Conservation (phyloP, 2,113 vertebrate genomes). For the Camarhynchus parvulus region DNA sequence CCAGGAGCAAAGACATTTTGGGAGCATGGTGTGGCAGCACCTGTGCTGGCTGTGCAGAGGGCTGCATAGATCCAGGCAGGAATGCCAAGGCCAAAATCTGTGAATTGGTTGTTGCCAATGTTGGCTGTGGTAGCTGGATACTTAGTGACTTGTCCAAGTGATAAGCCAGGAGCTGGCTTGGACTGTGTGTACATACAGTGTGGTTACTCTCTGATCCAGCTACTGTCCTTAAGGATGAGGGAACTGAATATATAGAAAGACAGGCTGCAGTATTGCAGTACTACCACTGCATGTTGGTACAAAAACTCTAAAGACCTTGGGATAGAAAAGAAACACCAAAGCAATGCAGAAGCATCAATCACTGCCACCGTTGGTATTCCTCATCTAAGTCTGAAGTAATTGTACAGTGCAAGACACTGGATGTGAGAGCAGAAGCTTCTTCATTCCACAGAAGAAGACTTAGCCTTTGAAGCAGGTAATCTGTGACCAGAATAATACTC, state of each 20-base stretch:
- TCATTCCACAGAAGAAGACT: not conserved
- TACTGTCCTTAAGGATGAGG: not conserved
- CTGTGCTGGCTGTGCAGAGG: not conserved
- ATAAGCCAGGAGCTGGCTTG: not conserved
- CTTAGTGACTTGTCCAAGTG: not conserved
- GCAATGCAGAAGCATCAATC: not conserved
- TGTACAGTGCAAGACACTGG: not conserved
- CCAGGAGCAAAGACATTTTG: not conserved
- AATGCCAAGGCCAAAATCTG: not conserved
- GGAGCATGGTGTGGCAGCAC: not conserved
- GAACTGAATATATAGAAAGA: not conserved
- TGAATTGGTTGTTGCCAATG: accelerated
- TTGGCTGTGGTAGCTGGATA: not conserved
- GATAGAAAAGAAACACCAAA: not conserved
- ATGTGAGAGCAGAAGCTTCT: not conserved
- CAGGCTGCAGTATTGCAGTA: not conserved
- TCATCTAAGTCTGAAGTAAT: not conserved
- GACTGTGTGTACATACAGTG: not conserved
- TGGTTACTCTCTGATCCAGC: not conserved
- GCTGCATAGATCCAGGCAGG: not conserved
- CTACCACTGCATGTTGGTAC: not conserved
- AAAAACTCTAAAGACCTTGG: not conserved
- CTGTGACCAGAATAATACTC: not conserved
- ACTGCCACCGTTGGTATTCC: not conserved
- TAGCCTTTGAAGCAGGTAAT: not conserved